Evolutionary conservation across 2,797 vertebrate genomes (phyloP).

Genomic region (Phrynocephalus guinanensis): DNA sequence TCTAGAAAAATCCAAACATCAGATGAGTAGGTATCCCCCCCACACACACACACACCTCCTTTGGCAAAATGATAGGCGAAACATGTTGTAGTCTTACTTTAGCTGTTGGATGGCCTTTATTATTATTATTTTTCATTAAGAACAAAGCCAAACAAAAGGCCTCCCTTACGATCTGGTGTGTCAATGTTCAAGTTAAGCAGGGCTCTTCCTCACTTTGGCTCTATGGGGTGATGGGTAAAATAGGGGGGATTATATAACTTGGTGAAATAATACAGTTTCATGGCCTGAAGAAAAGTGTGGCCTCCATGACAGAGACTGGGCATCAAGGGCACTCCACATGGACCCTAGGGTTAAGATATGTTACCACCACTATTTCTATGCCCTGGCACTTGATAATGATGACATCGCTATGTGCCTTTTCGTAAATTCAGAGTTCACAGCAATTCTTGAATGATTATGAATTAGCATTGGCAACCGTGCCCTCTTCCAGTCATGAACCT

Average conservation of each 20-base stretch:
- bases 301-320: too few relatives aligned
- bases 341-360: not conserved
- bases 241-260: not conserved
- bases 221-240: too few relatives aligned
- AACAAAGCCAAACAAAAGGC: not conserved
- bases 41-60: not conserved
- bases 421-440: not conserved
- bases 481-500: not conserved
- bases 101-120: not conserved
- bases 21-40: too few relatives aligned
- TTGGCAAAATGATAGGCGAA: not conserved
- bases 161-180: not conserved
- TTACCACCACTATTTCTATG: not conserved
- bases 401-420: not conserved
- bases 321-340: not conserved
- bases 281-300: too few relatives aligned
- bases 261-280: not conserved
- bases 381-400: not conserved
- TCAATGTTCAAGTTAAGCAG: not conserved
- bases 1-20: too few relatives aligned
- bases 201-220: not conserved
- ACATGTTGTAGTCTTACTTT: not conserved
- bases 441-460: not conserved
- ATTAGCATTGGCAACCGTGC: not conserved
- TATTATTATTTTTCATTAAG: not conserved